These are phyloP conservation scores for Sandelia bainsii DNA, from an alignment of 2,797 vertebrate species.

Conservation along the genomic window DNA sequence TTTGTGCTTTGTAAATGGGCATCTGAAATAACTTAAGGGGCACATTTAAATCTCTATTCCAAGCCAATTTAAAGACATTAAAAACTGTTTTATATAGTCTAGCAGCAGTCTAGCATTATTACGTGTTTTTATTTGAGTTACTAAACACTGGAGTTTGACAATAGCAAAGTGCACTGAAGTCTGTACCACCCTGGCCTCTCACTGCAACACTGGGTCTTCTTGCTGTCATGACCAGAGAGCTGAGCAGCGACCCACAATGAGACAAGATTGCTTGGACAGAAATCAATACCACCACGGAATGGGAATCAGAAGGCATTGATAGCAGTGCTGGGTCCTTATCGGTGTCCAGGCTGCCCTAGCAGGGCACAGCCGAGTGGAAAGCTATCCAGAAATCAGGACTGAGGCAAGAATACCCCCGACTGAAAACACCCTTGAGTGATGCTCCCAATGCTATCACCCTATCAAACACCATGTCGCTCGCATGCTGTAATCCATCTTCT, in stretches of 20 bases:
- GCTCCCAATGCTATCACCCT: conserved; percentile 73
- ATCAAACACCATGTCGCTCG: conserved; percentile 80
- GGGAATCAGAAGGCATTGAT: conserved; percentile 87
- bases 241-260: conserved; percentile 86
- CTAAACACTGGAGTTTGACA: conserved; percentile 75
- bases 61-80: conserved; percentile 17
- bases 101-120: not conserved
- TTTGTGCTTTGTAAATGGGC: conserved; percentile 28
- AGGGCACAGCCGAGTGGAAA: conserved; percentile 79
- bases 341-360: conserved; percentile 77
- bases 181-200: conserved; percentile 68
- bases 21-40: conserved; percentile 16
- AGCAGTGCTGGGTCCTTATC: conserved; percentile 87
- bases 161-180: conserved; percentile 61
- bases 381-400: conserved; percentile 81
- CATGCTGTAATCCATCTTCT: conserved; percentile 87
- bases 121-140: conserved; percentile 68
- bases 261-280: conserved; percentile 86
- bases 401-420: conserved; percentile 68
- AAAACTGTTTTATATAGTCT: not conserved
- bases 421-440: conserved; percentile 75
- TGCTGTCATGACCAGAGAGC: conserved; percentile 82
- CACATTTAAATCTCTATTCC: conserved; percentile 19
- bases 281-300: conserved; percentile 91
- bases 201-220: conserved; percentile 76